phyloP scores from a whole-genome alignment of 2,113 vertebrate genomes.

The Oncorhynchus tshawytscha region DNA sequence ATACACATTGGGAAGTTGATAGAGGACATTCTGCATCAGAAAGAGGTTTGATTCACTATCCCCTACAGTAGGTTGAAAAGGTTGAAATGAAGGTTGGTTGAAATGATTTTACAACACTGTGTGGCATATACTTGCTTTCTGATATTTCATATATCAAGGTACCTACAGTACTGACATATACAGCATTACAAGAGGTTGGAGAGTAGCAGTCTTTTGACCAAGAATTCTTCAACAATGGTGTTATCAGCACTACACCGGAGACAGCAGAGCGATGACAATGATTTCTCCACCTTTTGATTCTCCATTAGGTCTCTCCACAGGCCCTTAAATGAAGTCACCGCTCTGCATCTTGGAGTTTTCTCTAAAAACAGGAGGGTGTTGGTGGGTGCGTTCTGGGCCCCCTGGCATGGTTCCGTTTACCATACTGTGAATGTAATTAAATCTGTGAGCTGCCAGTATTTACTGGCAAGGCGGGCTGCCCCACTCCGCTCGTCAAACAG shows the following conservation, averaged over 20 bases:
- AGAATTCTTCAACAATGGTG: neutral
- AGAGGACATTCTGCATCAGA: constrained; percentile 4
- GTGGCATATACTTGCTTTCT: no score
- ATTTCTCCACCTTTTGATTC: constrained; percentile 34
- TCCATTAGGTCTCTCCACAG: constrained; percentile 46
- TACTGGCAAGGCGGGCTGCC: constrained; percentile 59
- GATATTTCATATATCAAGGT: no score
- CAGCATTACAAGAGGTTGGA: no score
- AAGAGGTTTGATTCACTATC: constrained; percentile 13
- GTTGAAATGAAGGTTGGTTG: no score
- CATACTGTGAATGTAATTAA: constrained; percentile 82
- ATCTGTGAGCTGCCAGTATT: constrained; percentile 74
- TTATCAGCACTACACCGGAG: neutral
- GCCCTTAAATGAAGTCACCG: constrained; percentile 32
- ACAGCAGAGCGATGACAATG: neutral
- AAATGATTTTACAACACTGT: no score
- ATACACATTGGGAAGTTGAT: constrained; percentile 24
- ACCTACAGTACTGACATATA: no score
- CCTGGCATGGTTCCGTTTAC: constrained; percentile 67
- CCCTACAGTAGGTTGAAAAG: no score
- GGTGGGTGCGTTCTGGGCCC: constrained; percentile 56
- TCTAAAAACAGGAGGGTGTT: constrained; percentile 22
- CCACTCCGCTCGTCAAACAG: constrained; percentile 61
- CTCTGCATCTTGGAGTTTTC: constrained; percentile 36
- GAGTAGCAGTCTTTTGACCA: no score